Evolutionary conservation across 2,888 invertebrate species (phyloP), one percentile per base, ranked within the genome.

Genomic region (Merodon equestris): DNA sequence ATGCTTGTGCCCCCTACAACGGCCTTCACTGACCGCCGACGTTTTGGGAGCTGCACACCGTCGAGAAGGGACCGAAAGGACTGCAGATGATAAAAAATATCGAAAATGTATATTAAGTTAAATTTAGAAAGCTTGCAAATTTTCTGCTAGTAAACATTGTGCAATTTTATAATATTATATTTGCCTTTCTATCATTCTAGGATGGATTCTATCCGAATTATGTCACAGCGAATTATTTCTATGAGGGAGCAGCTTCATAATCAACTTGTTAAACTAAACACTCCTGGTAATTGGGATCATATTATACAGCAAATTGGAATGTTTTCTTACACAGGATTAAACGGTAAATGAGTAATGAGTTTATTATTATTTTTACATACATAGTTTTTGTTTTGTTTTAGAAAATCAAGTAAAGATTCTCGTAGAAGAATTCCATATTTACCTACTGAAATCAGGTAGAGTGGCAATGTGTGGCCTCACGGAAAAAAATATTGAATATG

Each of bases 311-410:
- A 98, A 90, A 98, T 98, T 88, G 99, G 99, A 83, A 97, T 99
- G 95, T 99, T 99, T 91, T 98, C 97, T 0, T 99, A 96, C 90
- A 99, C 99, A 10, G 99, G 99, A 1, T 91, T 99, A 1, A 94
- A 91, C 84, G 91, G 95, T 95, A 89, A 40, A 40, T n/a, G 3
- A 5, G 2, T 7, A n/a, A n/a, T 40, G 19, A n/a, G 5, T 48
- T 12, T 42, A 12, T 42, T 42, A 13, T 1, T 12, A 13, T 4
- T 42, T 10, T 42, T 3, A 27, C n/a, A 9, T 34, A 5, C 48
- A 9, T 34, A 36, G 45, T 47, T 4, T 27, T 7, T 42, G 51
- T 56, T 13, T 40, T 50, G 61, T 47, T 58, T 18, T 81, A 86
- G 87, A 86, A 74, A 84, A 84, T 9, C 98, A 99, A 91, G 93